Evolutionary conservation across 1,140 invertebrate genomes (phyloP), one percentile per base, ranked within the genome.

Genomic region (Euura lappo): DNA sequence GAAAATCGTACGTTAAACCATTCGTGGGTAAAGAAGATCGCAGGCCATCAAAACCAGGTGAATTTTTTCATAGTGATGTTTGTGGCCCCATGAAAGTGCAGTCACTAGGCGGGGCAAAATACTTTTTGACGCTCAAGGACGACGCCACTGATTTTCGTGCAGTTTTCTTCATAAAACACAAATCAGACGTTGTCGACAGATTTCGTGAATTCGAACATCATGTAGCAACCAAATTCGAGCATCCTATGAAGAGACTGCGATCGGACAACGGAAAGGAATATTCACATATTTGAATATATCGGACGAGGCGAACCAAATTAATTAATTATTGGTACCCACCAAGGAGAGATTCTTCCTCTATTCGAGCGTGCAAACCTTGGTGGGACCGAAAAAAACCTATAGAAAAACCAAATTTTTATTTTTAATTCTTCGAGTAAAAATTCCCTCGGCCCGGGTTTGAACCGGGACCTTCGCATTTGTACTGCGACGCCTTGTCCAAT

Each of bases 111-210:
- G 81, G 80, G 11, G 78, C 80, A 5, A 72, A 70, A 6, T 89
- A 87, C 73, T 83, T 86, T 46, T 42, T 88, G 1, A 86, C 88
- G 0, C 86, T 89, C 46, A 87, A 86, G 3, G 87, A 89, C 78
- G 87, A 89, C 44, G 85, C 70, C 69, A 79, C 83, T 6, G 76
- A 83, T 64, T 87, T 85, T 78, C 80, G 81, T 73, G 80, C 78
- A 73, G 79, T 86, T 11, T 81, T 84, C 71, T 77, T 88, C 68
- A 68, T 89, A n/a, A 83, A 81, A 64, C 77, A 79, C 3, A 89
- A 88, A 78, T 77, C 69, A 68, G 79, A 86, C 46, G 85, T 86
- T 2, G 76, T 84, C 11, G 67, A 82, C 11, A 79, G 80, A 75
- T 86, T 87, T 46, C 77, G 81, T 74, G 74, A 84, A 68, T 84